Percentiles rank a stretch among this genome's conserved stretches.
Evolutionary conservation across 2,113 vertebrate species (phyloP).

Genomic region (Pelecanus crispus): DNA sequence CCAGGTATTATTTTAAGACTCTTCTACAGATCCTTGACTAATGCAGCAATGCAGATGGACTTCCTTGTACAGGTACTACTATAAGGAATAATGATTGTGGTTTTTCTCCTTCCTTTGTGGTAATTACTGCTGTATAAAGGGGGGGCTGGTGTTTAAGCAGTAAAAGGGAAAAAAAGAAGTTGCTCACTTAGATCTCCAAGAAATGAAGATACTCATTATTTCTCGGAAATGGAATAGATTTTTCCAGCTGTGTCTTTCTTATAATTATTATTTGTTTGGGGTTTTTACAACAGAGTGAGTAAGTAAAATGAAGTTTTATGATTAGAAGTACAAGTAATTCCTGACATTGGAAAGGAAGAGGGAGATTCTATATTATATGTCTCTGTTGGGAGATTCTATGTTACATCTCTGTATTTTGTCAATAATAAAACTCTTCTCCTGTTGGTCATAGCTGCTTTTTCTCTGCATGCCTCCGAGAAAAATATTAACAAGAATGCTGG

Average conservation of each 20-base stretch:
- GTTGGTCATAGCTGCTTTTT: neutral
- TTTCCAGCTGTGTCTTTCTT: neutral
- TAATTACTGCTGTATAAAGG: neutral
- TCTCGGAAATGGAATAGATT: neutral
- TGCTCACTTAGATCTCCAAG: neutral
- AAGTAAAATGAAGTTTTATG: neutral
- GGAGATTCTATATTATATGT: neutral
- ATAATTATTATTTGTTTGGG: neutral
- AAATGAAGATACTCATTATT: neutral
- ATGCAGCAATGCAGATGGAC: neutral
- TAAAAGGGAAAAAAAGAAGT: neutral
- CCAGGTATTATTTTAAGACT: neutral
- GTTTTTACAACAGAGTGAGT: neutral
- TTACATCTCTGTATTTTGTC: neutral
- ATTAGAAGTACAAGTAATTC: neutral
- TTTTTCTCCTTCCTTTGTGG: neutral
- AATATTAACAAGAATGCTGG: constrained; percentile 46
- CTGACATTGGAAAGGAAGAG: neutral
- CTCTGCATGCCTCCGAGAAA: neutral
- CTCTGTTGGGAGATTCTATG: neutral
- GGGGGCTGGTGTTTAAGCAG: neutral
- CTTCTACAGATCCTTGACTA: neutral
- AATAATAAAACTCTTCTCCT: neutral
- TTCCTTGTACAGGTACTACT: neutral
- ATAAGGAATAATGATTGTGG: neutral